Base-by-base conservation (phyloP, 2,888 invertebrate genomes). In the Drosophila sordidula region DNA sequence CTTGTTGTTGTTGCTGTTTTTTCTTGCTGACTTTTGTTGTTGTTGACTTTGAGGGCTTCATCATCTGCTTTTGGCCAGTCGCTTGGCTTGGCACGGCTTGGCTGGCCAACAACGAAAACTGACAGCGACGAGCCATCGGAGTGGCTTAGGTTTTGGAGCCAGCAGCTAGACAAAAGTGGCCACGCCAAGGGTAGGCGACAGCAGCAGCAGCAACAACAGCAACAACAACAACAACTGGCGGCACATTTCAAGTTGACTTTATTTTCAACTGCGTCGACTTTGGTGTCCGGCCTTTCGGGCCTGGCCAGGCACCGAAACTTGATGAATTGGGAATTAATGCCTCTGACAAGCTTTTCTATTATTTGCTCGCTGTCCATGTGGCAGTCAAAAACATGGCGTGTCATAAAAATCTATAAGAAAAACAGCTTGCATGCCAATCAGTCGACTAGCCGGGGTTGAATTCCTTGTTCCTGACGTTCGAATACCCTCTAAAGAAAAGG, bases 301-400 rank as follows among this genome's bases (percentile, higher is more conserved):
- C 46, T 68, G 70, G 70, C 76, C 56, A 78, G 78, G 70, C 14
- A 82, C 87, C 89, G 89, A 91, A 91, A 91, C 90, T 90, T 91
- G 90, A 91, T 91, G 91, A 90, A 91, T 91, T 91, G 90, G 90
- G 90, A 90, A 91, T 90, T 90, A 91, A 91, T 91, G 90, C 87
- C 89, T 90, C 85, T 90, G 91, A 91, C 91, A 91, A 86, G 80
- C 84, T 87, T 83, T 82, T 62, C 70, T 70, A 70, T 66, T 76
- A 72, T 72, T 78, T 65, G 49, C 57, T 59, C 50, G 63, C 61
- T 67, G 56, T 36, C 47, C 38, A 57, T 55, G 58, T 59, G 41
- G 9, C n/a, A 58, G 34, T 46, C 38, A 39, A 63, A 66, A 66
- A 66, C 56, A 57, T 46, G 34, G 50, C 45, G 56, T 76, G 76